Conservation (phyloP, 2,797 vertebrate genomes). For the Chaetophractus vellerosus region DNA sequence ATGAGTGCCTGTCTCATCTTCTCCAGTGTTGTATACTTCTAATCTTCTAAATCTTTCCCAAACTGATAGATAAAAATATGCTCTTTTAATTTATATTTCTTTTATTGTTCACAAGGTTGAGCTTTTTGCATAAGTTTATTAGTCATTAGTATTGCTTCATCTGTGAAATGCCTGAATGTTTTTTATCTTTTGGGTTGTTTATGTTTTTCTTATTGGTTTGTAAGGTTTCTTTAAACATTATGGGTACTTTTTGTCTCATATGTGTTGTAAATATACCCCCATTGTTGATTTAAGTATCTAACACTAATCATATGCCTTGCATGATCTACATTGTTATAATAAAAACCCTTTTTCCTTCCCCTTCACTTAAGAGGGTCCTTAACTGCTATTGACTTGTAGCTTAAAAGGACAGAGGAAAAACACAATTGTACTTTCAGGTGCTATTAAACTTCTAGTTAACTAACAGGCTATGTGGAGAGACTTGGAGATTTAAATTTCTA, state of each 20-base stretch:
- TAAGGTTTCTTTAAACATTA: background rate
- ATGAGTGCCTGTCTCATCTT: background rate
- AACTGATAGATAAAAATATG: background rate
- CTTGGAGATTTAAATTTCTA: background rate
- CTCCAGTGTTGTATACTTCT: background rate
- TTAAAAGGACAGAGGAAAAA: background rate
- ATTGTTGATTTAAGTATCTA: constrained; percentile 6
- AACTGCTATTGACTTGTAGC: background rate
- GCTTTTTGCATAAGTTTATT: background rate
- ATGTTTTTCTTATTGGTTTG: constrained; percentile 22
- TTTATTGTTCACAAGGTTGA: background rate
- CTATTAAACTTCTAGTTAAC: background rate
- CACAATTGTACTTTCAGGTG: background rate
- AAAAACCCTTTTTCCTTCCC: background rate
- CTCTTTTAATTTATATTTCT: constrained; percentile 7
- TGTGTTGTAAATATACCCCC: background rate
- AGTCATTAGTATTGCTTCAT: background rate
- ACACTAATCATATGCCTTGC: constrained; percentile 19
- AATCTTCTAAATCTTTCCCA: background rate
- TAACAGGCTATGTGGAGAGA: background rate
- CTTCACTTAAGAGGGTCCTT: constrained; percentile 6
- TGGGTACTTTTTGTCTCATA: background rate
- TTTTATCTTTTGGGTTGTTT: constrained; percentile 1
- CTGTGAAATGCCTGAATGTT: constrained; percentile 17
- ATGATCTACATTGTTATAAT: background rate